phyloP scores from a whole-genome alignment of 53 echinoderm and acorn worm species.

The Echinometra lucunter region DNA sequence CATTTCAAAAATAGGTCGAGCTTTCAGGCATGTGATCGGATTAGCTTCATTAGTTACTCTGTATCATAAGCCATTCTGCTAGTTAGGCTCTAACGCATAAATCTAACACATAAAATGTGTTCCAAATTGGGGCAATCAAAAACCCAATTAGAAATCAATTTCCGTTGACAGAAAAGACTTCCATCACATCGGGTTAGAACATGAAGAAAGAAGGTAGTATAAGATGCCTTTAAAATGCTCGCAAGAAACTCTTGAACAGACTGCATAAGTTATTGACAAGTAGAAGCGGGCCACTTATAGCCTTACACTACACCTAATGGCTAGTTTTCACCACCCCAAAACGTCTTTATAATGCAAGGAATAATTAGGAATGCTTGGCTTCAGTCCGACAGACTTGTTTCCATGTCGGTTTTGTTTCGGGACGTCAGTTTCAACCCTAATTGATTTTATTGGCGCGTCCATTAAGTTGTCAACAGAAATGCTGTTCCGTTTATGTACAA shows the following conservation, averaged over 20 bases:
- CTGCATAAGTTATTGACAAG: slow-evolving; percentile 62
- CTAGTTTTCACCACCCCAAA: slow-evolving; percentile 57
- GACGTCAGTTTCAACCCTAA: background rate
- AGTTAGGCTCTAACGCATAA: background rate
- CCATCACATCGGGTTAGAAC: background rate
- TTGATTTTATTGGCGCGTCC: slow-evolving; percentile 49
- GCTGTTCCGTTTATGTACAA: slow-evolving; percentile 37
- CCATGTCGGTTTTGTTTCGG: background rate
- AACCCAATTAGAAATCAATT: slow-evolving; percentile 17
- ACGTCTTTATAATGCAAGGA: slow-evolving; percentile 57
- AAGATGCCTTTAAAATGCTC: slow-evolving; percentile 54
- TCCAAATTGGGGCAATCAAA: slow-evolving; percentile 26
- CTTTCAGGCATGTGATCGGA: background rate
- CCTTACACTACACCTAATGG: slow-evolving; percentile 63
- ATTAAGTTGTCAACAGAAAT: slow-evolving; percentile 26
- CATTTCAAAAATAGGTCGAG: slow-evolving; percentile 37
- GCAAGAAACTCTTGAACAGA: slow-evolving; percentile 54
- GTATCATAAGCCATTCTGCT: background rate
- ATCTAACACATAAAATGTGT: background rate
- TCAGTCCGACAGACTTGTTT: slow-evolving; percentile 33
- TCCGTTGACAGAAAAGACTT: slow-evolving; percentile 40
- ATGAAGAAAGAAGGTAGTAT: background rate
- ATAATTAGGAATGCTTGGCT: slow-evolving; percentile 45
- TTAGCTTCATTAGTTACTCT: background rate
- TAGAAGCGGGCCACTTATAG: slow-evolving; percentile 62